Conservation (phyloP, 2,113 vertebrate genomes). For the Puffinus mauretanicus region DNA sequence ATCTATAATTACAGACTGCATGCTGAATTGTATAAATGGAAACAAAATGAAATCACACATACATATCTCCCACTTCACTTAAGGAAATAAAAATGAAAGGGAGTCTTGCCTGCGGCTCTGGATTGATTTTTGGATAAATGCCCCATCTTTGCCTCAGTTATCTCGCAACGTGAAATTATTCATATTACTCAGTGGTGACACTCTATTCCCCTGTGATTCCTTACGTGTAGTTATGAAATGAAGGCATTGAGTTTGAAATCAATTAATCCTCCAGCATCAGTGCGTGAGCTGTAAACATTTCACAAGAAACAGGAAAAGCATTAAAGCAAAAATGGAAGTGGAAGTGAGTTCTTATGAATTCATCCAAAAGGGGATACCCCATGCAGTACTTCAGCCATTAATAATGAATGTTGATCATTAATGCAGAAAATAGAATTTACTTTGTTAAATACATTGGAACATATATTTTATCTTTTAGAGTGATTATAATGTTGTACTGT, state of each 20-base stretch:
- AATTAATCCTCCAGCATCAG: neutral
- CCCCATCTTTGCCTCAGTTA: constrained; percentile 13
- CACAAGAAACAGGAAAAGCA: neutral
- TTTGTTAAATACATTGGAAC: neutral
- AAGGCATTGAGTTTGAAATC: neutral
- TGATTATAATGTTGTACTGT: neutral
- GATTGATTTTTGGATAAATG: constrained; percentile 53
- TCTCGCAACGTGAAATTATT: constrained; percentile 33
- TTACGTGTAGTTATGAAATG: constrained; percentile 1
- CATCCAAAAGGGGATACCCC: neutral
- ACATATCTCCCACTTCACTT: neutral
- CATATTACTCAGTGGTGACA: neutral
- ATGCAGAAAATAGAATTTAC: constrained; percentile 4
- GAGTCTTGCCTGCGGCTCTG: neutral
- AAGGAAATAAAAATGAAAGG: neutral
- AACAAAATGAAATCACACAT: neutral
- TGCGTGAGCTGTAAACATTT: neutral
- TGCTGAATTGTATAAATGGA: neutral
- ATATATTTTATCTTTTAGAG: neutral
- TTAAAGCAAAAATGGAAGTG: neutral
- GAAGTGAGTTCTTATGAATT: neutral
- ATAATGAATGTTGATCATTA: neutral
- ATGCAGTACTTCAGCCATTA: neutral
- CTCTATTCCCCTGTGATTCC: neutral
- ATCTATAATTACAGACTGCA: neutral